Conservation (phyloP, 2,113 vertebrate species). For the Ginglymostoma cirratum region DNA sequence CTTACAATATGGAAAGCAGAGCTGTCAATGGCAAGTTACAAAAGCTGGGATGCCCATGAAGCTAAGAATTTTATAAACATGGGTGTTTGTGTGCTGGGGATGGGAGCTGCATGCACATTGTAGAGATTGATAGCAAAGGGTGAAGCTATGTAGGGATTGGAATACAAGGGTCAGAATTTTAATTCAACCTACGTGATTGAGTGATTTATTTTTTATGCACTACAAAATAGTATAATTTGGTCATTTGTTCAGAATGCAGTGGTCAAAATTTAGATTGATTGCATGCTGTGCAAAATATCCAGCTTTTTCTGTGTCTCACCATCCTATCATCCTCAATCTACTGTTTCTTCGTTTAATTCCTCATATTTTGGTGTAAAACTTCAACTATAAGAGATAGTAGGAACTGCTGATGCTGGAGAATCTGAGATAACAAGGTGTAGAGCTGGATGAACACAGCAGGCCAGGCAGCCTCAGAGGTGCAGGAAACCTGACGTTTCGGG, state of each 20-base stretch:
- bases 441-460: too few species aligned
- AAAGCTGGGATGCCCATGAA: neutral
- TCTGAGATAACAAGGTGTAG: too few species aligned
- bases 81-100: neutral
- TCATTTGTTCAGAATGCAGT: neutral
- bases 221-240: neutral
- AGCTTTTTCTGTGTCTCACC: neutral
- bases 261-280: neutral
- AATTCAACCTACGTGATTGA: neutral
- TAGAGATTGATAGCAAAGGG: neutral
- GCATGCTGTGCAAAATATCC: neutral
- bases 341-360: neutral
- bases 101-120: neutral
- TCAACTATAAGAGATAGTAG: too few species aligned
- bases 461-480: too few species aligned
- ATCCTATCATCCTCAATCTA: neutral
- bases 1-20: neutral
- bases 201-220: neutral
- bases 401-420: too few species aligned
- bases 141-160: neutral
- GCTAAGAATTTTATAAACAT: neutral
- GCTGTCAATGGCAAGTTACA: neutral
- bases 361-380: neutral
- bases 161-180: neutral
- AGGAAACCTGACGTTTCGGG: too few species aligned